Evolutionary conservation across 53 echinoderm and acorn worm species (phyloP).

Genomic region (Zoroaster sp.): DNA sequence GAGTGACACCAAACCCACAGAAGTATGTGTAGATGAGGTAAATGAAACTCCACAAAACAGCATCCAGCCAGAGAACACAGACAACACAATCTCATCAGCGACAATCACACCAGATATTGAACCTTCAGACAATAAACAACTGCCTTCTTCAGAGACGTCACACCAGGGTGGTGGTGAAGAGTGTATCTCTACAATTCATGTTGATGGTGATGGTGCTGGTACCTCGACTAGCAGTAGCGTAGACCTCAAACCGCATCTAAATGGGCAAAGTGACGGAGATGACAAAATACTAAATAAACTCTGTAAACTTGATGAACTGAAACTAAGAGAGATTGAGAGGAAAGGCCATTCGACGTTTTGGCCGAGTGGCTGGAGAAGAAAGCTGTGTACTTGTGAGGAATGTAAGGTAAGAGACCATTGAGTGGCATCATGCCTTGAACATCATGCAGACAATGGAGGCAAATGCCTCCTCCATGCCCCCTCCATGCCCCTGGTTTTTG

Average conservation of each 20-base stretch:
- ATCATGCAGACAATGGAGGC: too few relatives aligned
- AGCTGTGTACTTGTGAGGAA: constrained; percentile 78
- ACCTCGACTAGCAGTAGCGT: neutral
- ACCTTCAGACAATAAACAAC: neutral
- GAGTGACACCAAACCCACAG: neutral
- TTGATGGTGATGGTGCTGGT: neutral
- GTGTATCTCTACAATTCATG: neutral
- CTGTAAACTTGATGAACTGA: constrained; percentile 72
- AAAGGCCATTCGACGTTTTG: constrained; percentile 79
- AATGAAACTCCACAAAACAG: neutral
- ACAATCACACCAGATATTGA: neutral
- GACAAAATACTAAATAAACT: neutral
- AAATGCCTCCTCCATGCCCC: too few relatives aligned
- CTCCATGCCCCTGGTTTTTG: too few relatives aligned
- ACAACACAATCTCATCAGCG: neutral
- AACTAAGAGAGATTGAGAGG: constrained; percentile 55
- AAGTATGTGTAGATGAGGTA: neutral
- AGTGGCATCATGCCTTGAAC: too few relatives aligned
- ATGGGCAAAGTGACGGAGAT: neutral
- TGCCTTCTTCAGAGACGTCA: neutral
- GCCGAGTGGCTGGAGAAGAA: constrained; percentile 81
- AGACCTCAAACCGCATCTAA: neutral
- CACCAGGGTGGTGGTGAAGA: neutral
- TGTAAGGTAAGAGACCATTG: constrained; percentile 72
- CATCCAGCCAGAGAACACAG: neutral